Evolutionary conservation across 1,140 invertebrate species (phyloP).

Genomic region (Camponotus pennsylvanicus): DNA sequence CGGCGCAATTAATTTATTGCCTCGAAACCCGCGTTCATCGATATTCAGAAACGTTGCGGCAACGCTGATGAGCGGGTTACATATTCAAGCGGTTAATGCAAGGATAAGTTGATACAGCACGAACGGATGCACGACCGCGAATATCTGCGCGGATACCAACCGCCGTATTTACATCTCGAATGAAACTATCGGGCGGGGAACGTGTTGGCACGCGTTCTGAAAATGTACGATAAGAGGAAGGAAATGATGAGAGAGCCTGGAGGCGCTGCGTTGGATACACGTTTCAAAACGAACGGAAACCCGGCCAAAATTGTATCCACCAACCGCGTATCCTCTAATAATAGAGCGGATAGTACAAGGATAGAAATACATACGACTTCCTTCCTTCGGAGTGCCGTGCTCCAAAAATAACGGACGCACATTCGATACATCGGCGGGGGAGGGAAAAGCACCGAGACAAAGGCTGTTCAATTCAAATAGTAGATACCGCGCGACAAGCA

Average conservation of each 20-base stretch:
- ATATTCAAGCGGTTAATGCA: background rate
- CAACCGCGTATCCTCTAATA: constrained; percentile 63
- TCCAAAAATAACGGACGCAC: constrained; percentile 70
- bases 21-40: constrained; percentile 14
- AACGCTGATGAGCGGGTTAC: background rate
- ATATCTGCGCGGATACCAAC: background rate
- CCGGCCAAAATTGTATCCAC: constrained; percentile 61
- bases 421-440: constrained; percentile 50
- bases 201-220: constrained; percentile 13
- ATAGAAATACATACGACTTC: constrained; percentile 78
- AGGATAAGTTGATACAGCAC: constrained; percentile 16
- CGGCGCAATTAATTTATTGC: constrained; percentile 1
- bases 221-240: constrained; percentile 4
- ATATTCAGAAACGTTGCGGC: constrained; percentile 10
- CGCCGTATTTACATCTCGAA: constrained; percentile 29
- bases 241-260: background rate
- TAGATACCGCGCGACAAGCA: constrained; percentile 38
- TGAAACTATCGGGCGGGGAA: constrained; percentile 37
- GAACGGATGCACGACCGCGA: constrained; percentile 16
- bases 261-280: constrained; percentile 20
- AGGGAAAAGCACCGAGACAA: background rate
- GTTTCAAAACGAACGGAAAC: constrained; percentile 70
- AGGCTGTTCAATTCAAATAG: constrained; percentile 63
- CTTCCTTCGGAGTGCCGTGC: constrained; percentile 69
- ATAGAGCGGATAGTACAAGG: constrained; percentile 74